phyloP scores from a whole-genome alignment of 1,140 invertebrate species.

The Bombus terrestris region DNA sequence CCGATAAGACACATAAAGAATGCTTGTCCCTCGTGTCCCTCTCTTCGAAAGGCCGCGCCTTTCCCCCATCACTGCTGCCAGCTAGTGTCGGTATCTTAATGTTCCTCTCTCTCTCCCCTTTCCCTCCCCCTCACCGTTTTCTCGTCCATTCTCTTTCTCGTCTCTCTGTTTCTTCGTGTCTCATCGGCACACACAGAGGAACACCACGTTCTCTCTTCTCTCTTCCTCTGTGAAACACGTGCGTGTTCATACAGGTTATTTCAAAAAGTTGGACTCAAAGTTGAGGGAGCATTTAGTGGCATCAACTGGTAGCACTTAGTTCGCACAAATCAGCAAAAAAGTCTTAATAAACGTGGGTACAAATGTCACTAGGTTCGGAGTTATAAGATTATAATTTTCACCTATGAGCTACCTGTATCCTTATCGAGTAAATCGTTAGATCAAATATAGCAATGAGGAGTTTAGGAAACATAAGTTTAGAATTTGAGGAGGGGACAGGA shows the following conservation, averaged over 20 bases:
- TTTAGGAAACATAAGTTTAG: no score
- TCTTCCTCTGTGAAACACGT: not conserved
- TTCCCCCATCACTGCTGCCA: constrained; percentile 65
- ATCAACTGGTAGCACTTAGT: not conserved
- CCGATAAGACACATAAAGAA: constrained; percentile 80
- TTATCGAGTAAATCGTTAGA: no score
- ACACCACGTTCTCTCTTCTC: constrained; percentile 1
- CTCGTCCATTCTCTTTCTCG: constrained; percentile 34
- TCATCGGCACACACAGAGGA: constrained; percentile 15
- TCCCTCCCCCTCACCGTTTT: not conserved
- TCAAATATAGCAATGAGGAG: not conserved
- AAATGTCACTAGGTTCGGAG: not conserved
- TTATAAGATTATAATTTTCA: no score
- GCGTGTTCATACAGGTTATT: not conserved
- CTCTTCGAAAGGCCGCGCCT: constrained; percentile 44
- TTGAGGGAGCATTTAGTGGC: not conserved
- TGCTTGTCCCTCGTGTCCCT: constrained; percentile 73
- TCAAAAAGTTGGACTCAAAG: not conserved
- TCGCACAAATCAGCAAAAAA: not conserved
- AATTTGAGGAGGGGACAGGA: no score
- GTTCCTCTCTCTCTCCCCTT: constrained; percentile 57
- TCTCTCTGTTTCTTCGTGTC: constrained; percentile 34
- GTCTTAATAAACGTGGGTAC: not conserved
- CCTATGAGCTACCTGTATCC: no score
- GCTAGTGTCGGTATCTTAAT: constrained; percentile 78